Evolutionary conservation across 2,888 invertebrate species (phyloP).

Genomic region (Drosophila phalerata): DNA sequence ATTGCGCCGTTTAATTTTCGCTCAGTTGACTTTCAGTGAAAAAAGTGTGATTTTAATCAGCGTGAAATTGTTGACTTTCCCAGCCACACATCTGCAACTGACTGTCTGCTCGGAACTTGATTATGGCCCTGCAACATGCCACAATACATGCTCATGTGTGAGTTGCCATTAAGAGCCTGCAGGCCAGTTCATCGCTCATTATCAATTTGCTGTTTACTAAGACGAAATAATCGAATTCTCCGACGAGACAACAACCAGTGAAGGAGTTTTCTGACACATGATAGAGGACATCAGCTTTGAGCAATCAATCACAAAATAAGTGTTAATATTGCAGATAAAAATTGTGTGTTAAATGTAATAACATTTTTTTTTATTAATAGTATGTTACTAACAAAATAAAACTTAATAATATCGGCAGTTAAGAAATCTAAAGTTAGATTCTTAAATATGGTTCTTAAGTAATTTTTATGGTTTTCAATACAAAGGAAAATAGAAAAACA

Average conservation of each 20-base stretch:
- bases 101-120: constrained; percentile 28
- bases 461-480: no score
- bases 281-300: constrained; percentile 2
- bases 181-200: constrained; percentile 26
- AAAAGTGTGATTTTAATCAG: constrained; percentile 73
- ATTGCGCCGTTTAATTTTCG: constrained; percentile 59
- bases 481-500: no score
- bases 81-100: constrained; percentile 11
- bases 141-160: not conserved
- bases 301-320: constrained; percentile 12
- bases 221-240: constrained; percentile 33
- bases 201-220: constrained; percentile 47
- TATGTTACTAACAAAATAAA: not conserved
- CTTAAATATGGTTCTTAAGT: no score
- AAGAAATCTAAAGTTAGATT: no score
- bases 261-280: not conserved
- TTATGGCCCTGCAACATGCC: constrained; percentile 25
- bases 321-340: not conserved
- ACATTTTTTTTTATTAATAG: not conserved
- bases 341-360: not conserved
- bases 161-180: constrained; percentile 2
- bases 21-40: constrained; percentile 44
- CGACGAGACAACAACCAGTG: constrained; percentile 1
- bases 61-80: constrained; percentile 64
- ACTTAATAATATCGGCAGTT: no score